These are phyloP conservation scores for Papilio elwesi DNA, from an alignment of 2,888 invertebrate genomes.

Conservation along the genomic window DNA sequence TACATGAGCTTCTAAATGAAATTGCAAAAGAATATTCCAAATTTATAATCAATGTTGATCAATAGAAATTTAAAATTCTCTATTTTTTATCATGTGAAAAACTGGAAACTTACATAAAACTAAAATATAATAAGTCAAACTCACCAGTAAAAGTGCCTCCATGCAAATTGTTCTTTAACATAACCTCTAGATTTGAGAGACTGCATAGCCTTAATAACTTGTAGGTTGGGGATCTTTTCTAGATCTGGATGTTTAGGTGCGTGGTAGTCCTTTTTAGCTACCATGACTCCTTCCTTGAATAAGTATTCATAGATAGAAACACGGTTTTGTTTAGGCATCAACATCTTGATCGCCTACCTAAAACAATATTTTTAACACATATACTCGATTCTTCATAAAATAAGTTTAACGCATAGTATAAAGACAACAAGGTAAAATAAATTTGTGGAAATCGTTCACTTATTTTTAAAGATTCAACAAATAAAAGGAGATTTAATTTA, in stretches of 20 bases:
- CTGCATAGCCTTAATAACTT: constrained; percentile 99
- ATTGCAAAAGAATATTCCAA: no score
- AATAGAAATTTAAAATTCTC: no score
- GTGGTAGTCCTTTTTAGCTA: constrained; percentile 99
- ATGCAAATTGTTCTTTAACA: constrained; percentile 99
- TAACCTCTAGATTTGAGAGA: constrained; percentile 97
- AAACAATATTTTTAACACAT: constrained; percentile 62
- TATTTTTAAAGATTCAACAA: constrained; percentile 24
- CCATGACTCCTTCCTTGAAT: constrained; percentile 99
- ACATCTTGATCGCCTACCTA: constrained; percentile 91
- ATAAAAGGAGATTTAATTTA: constrained; percentile 36
- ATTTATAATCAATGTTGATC: no score
- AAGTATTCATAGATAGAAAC: constrained; percentile 98
- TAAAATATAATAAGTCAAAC: constrained; percentile 43
- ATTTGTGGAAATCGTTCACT: neutral
- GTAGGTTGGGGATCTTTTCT: constrained; percentile 97
- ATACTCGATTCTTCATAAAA: constrained; percentile 55
- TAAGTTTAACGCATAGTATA: constrained; percentile 12
- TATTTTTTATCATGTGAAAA: no score
- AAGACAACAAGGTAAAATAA: neutral
- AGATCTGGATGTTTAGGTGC: constrained; percentile 99
- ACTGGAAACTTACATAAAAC: neutral
- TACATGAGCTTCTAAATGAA: no score
- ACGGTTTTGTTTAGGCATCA: constrained; percentile 99
- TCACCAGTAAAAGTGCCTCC: constrained; percentile 99